These are phyloP conservation scores for Salmo trutta DNA, from an alignment of 2,797 vertebrate genomes.

Conservation along the genomic window DNA sequence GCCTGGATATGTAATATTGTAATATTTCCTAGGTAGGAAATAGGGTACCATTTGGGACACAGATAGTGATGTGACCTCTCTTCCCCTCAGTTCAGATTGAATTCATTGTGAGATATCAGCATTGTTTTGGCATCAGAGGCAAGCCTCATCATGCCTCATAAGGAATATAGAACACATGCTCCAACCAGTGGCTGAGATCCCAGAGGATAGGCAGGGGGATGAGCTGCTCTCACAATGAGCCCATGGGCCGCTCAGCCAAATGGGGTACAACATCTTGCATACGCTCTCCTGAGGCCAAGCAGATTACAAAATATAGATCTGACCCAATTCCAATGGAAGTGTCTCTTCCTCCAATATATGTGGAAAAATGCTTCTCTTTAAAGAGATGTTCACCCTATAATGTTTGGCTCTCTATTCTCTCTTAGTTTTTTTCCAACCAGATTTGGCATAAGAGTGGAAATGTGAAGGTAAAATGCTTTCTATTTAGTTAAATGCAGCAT, in stretches of 20 bases:
- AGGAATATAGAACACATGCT: conserved; percentile 36
- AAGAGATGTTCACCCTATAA: conserved; percentile 19
- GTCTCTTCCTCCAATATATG: neutral
- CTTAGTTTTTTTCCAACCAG: neutral
- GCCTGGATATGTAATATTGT: too few species aligned
- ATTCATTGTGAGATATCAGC: neutral
- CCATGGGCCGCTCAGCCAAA: conserved; percentile 25
- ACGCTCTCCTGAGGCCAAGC: conserved; percentile 44
- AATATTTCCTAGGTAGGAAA: neutral
- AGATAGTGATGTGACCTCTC: neutral
- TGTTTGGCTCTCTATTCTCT: neutral
- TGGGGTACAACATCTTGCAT: conserved; percentile 38
- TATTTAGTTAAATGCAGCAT: neutral
- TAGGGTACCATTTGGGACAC: neutral
- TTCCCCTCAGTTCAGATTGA: neutral
- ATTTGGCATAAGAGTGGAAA: neutral
- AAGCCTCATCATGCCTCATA: conserved; percentile 43
- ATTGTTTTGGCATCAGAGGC: neutral
- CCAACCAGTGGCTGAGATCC: conserved; percentile 44
- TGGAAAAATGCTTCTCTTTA: conserved; percentile 2
- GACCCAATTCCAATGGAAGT: conserved; percentile 12
- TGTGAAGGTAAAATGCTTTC: neutral
- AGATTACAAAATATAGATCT: conserved; percentile 37
- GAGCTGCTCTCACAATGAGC: conserved; percentile 51
- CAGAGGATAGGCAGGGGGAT: conserved; percentile 39